Conservation (phyloP, 2,797 vertebrate species). For the Cottoperca gobio region DNA sequence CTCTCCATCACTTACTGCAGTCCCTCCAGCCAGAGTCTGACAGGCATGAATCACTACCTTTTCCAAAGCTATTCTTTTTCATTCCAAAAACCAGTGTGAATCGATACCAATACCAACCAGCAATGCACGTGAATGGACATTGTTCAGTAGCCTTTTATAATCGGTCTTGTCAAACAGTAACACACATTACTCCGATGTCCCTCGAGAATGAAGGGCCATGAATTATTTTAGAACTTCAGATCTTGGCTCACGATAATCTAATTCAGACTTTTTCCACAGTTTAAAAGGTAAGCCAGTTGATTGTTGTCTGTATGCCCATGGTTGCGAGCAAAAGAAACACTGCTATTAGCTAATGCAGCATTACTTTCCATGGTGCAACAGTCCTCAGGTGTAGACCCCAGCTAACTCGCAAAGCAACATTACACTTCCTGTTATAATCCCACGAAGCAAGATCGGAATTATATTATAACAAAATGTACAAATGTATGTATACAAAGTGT, state of each 20-base stretch:
- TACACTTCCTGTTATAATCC: neutral
- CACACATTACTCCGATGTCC: neutral
- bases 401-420: neutral
- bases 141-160: constrained; percentile 11
- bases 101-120: constrained; percentile 43
- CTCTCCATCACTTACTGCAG: constrained; percentile 45
- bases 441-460: neutral
- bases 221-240: neutral
- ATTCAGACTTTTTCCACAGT: neutral
- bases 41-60: constrained; percentile 38
- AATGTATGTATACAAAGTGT: too few relatives aligned
- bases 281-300: neutral
- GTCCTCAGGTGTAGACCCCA: neutral
- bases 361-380: neutral
- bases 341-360: neutral
- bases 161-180: neutral
- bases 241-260: neutral
- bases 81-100: constrained; percentile 13
- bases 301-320: neutral
- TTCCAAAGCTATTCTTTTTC: constrained; percentile 6
- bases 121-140: neutral
- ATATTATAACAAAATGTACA: neutral
- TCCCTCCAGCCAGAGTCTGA: constrained; percentile 22
- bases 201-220: neutral
- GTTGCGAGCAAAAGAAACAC: neutral